Evolutionary conservation across 2,113 vertebrate genomes (phyloP).

Genomic region (Nansenia antarctica): DNA sequence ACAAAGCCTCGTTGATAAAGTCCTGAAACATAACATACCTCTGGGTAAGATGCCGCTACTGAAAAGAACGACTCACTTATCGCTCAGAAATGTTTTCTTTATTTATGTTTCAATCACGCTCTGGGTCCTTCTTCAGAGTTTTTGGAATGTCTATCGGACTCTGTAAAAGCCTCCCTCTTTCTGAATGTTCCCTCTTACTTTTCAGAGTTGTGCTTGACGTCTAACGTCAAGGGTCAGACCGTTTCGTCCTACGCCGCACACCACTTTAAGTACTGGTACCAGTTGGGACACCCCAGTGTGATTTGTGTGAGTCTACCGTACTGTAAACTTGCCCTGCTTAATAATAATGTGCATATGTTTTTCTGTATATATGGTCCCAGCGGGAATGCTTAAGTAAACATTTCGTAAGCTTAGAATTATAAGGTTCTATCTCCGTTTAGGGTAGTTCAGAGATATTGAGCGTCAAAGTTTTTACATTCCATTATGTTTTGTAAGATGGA

Average conservation of each 20-base stretch:
- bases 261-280: slow-evolving; percentile 95
- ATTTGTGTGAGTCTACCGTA: slow-evolving; percentile 85
- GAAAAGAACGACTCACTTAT: background rate
- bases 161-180: background rate
- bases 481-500: too few species aligned
- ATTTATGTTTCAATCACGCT: background rate
- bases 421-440: too few species aligned
- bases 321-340: too few species aligned
- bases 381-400: too few species aligned
- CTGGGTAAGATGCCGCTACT: slow-evolving; percentile 76
- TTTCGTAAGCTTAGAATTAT: too few species aligned
- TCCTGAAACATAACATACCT: slow-evolving; percentile 82
- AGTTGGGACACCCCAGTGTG: slow-evolving; percentile 83
- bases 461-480: too few species aligned
- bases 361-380: too few species aligned
- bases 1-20: slow-evolving; percentile 82
- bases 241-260: slow-evolving; percentile 85
- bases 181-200: slow-evolving; percentile 1
- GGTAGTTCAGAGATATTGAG: too few species aligned
- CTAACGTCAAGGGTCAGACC: slow-evolving; percentile 91
- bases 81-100: background rate
- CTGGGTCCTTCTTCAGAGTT: background rate
- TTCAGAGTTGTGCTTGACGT: slow-evolving; percentile 93
- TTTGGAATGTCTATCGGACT: background rate
- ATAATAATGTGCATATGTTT: too few species aligned